Base-by-base conservation (phyloP, 2,888 invertebrate genomes). In the Campaea margaritaria region DNA sequence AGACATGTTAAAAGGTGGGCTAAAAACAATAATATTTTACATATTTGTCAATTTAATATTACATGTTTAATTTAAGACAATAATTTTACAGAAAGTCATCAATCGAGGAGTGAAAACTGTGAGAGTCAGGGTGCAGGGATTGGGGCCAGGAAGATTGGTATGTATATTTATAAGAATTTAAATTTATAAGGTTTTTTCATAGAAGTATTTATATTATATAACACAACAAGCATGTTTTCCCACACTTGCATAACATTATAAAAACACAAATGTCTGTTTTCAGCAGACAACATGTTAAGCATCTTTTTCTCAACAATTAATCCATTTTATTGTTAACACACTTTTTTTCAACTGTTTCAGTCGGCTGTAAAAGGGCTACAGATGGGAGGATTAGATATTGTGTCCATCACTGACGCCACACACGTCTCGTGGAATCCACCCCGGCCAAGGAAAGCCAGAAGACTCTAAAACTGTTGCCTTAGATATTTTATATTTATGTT, bases 331-430 rank as follows among this genome's bases (percentile, higher is more conserved):
- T 12, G 7, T 31, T 10, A 31, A 1, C n/a, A 36, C 11, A n/a
- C n/a, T n/a, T n/a, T n/a, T n/a, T n/a, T n/a, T n/a, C n/a, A n/a
- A n/a, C n/a, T 67, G 53, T 79, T 94, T 93, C 91, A 98, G 98
- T 95, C 98, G 44, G 95, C 98, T 5, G 95, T 99, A 45, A 99
- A 99, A 91, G 99, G 99, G 0, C 85, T 99, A 15, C 96, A 98
- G 87, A 96, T 98, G 96, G 96, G 96, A 49, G 99, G 99, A 12
- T 81, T 99, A 38, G 94, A 97, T 63, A 96, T 99, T 69, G 93
- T 98, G 14, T 99, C 99, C 7, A 94, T 99, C 53, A 98, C 99
- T n/a, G 99, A 99, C 82, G 94, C 93, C 73, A 99, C 99, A 0
- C 95, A 93, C 53, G 96, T 98, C 5, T 96, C 97, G 0, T 96